Conservation (phyloP, 2,888 invertebrate genomes). For the Drosophila prolongata region DNA sequence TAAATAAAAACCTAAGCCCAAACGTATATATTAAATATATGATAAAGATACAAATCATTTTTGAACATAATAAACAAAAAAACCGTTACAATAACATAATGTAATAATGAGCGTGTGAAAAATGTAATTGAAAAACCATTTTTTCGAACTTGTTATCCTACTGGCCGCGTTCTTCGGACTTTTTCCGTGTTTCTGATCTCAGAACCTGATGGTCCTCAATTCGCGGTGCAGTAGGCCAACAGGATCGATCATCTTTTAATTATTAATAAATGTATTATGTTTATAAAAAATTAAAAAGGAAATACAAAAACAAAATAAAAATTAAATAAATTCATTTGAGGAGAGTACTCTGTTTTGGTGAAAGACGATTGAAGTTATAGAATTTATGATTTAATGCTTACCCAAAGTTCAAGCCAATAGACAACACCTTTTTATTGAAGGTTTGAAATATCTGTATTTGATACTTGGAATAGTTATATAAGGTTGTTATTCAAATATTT, state of each 20-base stretch:
- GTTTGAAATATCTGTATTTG: constrained; percentile 69
- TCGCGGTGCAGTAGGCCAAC: constrained; percentile 29
- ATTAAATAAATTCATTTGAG: constrained; percentile 76
- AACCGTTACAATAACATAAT: constrained; percentile 56
- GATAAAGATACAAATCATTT: constrained; percentile 47
- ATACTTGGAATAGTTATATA: constrained; percentile 76
- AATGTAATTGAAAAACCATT: constrained; percentile 51
- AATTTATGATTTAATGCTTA: no score
- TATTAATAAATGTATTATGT: constrained; percentile 82
- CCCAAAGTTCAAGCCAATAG: background rate
- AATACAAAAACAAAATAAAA: constrained; percentile 76
- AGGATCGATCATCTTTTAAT: constrained; percentile 68
- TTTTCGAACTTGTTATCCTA: constrained; percentile 41
- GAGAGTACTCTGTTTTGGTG: constrained; percentile 17
- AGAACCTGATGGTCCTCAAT: constrained; percentile 24
- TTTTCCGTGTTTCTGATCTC: constrained; percentile 7
- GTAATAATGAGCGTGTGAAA: constrained; percentile 52
- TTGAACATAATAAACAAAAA: constrained; percentile 42
- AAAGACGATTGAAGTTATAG: no score
- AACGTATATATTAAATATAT: constrained; percentile 48
- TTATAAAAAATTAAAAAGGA: constrained; percentile 76
- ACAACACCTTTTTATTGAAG: background rate
- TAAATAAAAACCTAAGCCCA: constrained; percentile 49
- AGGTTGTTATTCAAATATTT: constrained; percentile 66
- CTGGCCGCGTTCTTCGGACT: constrained; percentile 11